Evolutionary conservation across 2,888 invertebrate genomes (phyloP), one percentile per base, ranked within the genome.

Genomic region (Drosophila merina): DNA sequence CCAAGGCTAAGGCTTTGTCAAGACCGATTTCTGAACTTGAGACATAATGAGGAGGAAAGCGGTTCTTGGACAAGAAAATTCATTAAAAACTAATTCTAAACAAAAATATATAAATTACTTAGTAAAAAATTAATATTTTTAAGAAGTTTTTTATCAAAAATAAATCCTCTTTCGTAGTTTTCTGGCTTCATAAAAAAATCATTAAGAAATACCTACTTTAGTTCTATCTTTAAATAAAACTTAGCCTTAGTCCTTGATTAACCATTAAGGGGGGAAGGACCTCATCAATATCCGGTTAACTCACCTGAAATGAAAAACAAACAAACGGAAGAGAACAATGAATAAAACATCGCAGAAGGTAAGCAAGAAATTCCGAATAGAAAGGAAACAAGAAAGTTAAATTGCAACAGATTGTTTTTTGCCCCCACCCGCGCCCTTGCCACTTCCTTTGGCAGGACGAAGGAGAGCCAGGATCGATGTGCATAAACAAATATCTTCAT

Each of bases 261-360:
- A 4, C 45, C 36, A 40, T 40, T 40, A 20, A 26, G 28, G 49
- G 33, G n/a, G 45, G 30, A 2, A 33, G 30, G 4, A 33, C 51
- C 56, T 54, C 75, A 71, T 67, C 44, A 42, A 70, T 47, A n/a
- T 44, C 67, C 33, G 58, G 77, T 68, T 45, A 59, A 71, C 71
- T 70, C 60, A 70, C 68, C 68, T 68, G 58, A 52, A 57, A 72
- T 51, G 52, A 9, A 42, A 52, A 47, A 67, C 45, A 55, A 67
- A 49, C 68, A 55, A 67, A 49, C 68, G 48, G 49, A 33, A 26
- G 28, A 31, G 52, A 64, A 64, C 47, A 40, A 64, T 64, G 66
- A 64, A 64, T 64, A 64, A 64, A 52, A 64, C 64, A 64, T 64
- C 10, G 44, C 40, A 20, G 20, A 20, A 8, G 64, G 30, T 4